phyloP scores from a whole-genome alignment of 2,888 invertebrate genomes.

The Pachymerium ferrugineum region DNA sequence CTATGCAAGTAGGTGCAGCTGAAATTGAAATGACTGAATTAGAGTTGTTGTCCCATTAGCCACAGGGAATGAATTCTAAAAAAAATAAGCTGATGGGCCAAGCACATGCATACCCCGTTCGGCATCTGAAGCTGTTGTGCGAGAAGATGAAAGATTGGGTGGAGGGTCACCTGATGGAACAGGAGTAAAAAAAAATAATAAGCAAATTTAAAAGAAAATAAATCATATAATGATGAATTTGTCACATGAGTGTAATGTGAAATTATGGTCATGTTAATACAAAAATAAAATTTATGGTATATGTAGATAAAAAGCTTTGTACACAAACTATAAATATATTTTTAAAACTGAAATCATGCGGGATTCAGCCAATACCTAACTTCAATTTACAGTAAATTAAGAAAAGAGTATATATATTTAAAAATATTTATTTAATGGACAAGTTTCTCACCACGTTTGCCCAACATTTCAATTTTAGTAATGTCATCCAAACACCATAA shows the following conservation, averaged over 20 bases:
- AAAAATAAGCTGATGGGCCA: background rate
- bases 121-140: constrained; percentile 8
- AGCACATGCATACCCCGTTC: constrained; percentile 25
- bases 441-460: constrained; percentile 32
- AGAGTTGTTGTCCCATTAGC: background rate
- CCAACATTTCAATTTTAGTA: constrained; percentile 44
- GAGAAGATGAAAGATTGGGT: background rate
- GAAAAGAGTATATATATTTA: background rate
- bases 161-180: constrained; percentile 7
- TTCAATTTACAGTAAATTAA: background rate
- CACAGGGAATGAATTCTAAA: too few relatives aligned
- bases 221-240: background rate
- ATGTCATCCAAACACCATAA: constrained; percentile 58
- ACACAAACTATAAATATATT: too few relatives aligned
- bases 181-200: background rate
- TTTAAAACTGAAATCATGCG: background rate
- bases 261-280: too few relatives aligned
- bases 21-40: background rate
- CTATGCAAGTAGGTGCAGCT: constrained; percentile 56
- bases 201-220: background rate
- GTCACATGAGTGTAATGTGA: too few relatives aligned
- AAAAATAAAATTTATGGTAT: too few relatives aligned
- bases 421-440: background rate
- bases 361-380: background rate
- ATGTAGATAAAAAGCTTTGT: too few relatives aligned